phyloP scores from a whole-genome alignment of 2,888 invertebrate genomes.

The Cenopis cana region DNA sequence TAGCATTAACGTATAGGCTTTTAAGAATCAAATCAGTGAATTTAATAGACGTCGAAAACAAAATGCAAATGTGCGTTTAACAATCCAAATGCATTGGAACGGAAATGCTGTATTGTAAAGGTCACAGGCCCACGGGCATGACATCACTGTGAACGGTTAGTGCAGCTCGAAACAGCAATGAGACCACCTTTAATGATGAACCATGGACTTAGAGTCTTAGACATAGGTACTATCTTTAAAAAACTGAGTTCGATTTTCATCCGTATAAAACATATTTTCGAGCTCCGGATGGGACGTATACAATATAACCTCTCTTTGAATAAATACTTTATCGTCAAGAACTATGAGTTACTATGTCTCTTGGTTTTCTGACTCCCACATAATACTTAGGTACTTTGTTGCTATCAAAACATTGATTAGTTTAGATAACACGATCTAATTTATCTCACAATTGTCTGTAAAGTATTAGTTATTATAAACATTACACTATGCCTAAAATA shows the following conservation, averaged over 20 bases:
- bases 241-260: neutral
- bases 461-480: slow-evolving; percentile 16
- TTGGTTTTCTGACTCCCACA: neutral
- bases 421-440: slow-evolving; percentile 28
- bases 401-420: slow-evolving; percentile 12
- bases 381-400: neutral
- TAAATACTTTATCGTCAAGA: neutral
- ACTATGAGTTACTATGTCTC: slow-evolving; percentile 3
- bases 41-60: slow-evolving; percentile 34
- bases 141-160: slow-evolving; percentile 36
- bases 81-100: slow-evolving; percentile 42
- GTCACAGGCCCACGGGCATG: slow-evolving; percentile 36
- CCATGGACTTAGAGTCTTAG: neutral
- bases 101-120: slow-evolving; percentile 42
- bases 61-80: slow-evolving; percentile 42
- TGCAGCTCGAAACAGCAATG: slow-evolving; percentile 11
- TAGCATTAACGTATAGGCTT: neutral
- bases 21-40: slow-evolving; percentile 17
- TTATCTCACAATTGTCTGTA: slow-evolving; percentile 22
- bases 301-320: neutral
- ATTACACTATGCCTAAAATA: slow-evolving; percentile 10
- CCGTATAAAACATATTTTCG: neutral
- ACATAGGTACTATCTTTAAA: neutral
- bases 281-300: neutral
- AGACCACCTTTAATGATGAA: slow-evolving; percentile 4